Conservation (phyloP, 64 coral and sea anemone genomes). For the Stylophora pistillata region DNA sequence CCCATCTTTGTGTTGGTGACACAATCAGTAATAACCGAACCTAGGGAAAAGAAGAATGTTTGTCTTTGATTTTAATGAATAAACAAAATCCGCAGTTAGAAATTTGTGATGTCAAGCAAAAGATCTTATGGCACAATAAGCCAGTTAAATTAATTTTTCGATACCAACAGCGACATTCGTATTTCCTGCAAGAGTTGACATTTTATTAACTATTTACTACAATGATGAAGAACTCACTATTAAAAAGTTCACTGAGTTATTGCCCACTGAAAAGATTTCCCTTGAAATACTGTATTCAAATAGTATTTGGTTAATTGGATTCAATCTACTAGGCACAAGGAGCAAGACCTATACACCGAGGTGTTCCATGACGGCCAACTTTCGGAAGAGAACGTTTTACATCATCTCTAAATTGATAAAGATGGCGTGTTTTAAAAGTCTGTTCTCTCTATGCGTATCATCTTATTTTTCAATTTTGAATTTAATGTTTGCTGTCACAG, state of each 20-base stretch:
- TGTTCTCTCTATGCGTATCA: background rate
- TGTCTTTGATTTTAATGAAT: background rate
- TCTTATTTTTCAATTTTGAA: background rate
- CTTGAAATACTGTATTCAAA: background rate
- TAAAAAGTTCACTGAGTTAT: background rate
- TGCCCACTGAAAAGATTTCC: background rate
- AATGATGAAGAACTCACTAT: background rate
- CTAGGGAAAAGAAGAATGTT: no score
- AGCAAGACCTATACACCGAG: background rate
- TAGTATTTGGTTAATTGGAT: background rate
- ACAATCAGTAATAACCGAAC: no score
- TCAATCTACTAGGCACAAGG: background rate
- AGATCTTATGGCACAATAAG: background rate
- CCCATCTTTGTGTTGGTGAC: no score
- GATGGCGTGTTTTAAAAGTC: background rate
- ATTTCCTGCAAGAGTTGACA: background rate
- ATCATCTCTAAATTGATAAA: background rate
- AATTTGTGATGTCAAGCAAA: background rate
- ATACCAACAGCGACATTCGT: background rate
- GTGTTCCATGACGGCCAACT: background rate
- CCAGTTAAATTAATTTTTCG: background rate
- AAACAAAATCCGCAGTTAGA: background rate
- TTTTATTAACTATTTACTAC: background rate
- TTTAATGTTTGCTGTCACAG: background rate
- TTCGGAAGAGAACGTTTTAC: background rate